Percentiles rank a stretch among this genome's conserved stretches.
These are phyloP conservation scores for Lutraria rhynchaena DNA, from an alignment of 1,140 invertebrate species.

Conservation along the genomic window DNA sequence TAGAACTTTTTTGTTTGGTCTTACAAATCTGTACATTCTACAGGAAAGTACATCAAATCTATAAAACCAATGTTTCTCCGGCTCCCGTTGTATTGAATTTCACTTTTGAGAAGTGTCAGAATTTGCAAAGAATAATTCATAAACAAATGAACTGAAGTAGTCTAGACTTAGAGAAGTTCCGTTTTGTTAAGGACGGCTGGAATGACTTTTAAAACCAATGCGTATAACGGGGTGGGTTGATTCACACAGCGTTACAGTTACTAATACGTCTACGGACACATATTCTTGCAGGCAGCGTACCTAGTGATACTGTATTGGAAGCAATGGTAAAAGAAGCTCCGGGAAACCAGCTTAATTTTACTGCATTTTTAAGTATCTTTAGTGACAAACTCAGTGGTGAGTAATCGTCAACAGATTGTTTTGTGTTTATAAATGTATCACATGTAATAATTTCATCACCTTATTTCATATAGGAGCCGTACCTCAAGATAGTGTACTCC, in stretches of 20 bases:
- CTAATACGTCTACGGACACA: constrained; percentile 22
- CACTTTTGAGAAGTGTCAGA: no score
- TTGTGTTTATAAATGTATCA: constrained; percentile 11
- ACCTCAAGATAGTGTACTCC: constrained; percentile 54
- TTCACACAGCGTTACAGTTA: constrained; percentile 6
- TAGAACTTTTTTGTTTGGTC: no score
- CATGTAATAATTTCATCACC: constrained; percentile 45
- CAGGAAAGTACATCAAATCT: no score
- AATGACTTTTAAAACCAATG: no score
- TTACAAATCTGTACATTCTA: no score
- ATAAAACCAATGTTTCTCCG: no score
- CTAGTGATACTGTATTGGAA: constrained; percentile 97
- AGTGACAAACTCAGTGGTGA: constrained; percentile 92
- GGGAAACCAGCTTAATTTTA: constrained; percentile 94
- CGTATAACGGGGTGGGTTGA: neutral
- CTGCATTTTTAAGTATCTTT: constrained; percentile 99
- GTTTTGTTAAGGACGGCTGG: no score
- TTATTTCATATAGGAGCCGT: constrained; percentile 56
- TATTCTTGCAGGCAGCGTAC: constrained; percentile 74
- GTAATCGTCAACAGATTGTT: constrained; percentile 42
- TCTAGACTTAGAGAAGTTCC: no score
- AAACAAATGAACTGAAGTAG: no score
- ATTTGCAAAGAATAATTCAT: no score
- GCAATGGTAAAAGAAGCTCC: constrained; percentile 99
- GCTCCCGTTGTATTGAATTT: no score